Conservation (phyloP, 2,113 vertebrate genomes). For the Spheniscus mendiculus region DNA sequence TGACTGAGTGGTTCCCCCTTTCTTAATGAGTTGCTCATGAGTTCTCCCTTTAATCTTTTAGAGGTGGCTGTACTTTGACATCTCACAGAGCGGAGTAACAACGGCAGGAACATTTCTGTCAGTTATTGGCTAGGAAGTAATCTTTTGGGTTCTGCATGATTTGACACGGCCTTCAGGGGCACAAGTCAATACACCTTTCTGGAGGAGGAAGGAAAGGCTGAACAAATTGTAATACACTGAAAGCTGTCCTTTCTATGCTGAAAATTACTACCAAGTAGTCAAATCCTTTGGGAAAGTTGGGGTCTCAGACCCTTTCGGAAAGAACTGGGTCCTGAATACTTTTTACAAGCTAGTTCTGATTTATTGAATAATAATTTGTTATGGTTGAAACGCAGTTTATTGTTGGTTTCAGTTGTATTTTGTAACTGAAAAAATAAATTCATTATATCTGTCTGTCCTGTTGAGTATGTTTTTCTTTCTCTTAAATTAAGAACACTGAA, state of each 20-base stretch:
- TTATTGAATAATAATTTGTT: background rate
- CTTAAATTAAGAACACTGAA: background rate
- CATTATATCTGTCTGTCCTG: background rate
- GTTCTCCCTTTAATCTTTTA: constrained; percentile 55
- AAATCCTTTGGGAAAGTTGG: background rate
- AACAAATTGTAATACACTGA: background rate
- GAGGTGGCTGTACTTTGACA: constrained; percentile 45
- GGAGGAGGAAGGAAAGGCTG: background rate
- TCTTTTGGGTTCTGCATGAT: constrained; percentile 59
- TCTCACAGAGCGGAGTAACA: constrained; percentile 18
- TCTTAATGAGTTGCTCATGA: constrained; percentile 61
- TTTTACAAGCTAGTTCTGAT: background rate
- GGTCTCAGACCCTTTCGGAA: background rate
- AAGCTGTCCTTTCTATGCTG: background rate
- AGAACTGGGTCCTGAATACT: background rate
- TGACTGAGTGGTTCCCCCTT: constrained; percentile 15
- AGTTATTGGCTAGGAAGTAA: constrained; percentile 57
- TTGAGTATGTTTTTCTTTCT: background rate
- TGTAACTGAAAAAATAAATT: background rate
- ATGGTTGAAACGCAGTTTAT: background rate
- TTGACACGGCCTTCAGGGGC: background rate
- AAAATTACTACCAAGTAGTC: background rate
- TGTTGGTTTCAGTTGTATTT: background rate
- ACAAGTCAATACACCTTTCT: constrained; percentile 32
- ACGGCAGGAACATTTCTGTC: constrained; percentile 54